phyloP scores from a whole-genome alignment of 2,113 vertebrate species.

The Prinia subflava region DNA sequence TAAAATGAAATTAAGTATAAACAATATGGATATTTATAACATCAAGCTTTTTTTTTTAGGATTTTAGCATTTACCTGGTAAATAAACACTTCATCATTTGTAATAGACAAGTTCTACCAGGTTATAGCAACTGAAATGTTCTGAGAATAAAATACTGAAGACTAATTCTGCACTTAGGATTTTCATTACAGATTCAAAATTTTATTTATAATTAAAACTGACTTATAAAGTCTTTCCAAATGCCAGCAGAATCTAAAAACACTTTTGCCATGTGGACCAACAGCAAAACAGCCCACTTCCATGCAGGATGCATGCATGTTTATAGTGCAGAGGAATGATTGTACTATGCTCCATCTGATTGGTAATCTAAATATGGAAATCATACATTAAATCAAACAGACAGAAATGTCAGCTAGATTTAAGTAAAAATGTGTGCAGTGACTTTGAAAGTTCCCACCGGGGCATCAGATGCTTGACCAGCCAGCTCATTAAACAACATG shows the following conservation, averaged over 20 bases:
- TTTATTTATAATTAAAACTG: not conserved
- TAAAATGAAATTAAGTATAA: not conserved
- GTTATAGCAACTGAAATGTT: not conserved
- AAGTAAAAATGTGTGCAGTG: constrained; percentile 54
- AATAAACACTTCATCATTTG: not conserved
- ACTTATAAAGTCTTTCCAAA: not conserved
- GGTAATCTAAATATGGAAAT: constrained; percentile 52
- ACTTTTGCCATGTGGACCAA: not conserved
- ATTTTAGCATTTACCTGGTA: not conserved
- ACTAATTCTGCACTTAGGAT: not conserved
- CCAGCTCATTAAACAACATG: constrained; percentile 60
- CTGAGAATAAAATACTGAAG: not conserved
- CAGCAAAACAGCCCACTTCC: not conserved
- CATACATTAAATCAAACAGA: constrained; percentile 56
- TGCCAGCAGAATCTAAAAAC: not conserved
- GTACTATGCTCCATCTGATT: constrained; percentile 15
- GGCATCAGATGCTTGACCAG: constrained; percentile 53
- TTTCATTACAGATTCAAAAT: not conserved
- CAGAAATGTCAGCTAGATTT: constrained; percentile 55
- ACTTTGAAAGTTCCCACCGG: constrained; percentile 50
- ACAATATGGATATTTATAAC: not conserved
- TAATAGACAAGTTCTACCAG: not conserved
- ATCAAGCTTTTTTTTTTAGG: not conserved
- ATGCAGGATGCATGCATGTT: not conserved
- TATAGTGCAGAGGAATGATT: not conserved